Evolutionary conservation across 2,113 vertebrate species (phyloP), one percentile per base, ranked within the genome.

Genomic region (Diglossa brunneiventris): DNA sequence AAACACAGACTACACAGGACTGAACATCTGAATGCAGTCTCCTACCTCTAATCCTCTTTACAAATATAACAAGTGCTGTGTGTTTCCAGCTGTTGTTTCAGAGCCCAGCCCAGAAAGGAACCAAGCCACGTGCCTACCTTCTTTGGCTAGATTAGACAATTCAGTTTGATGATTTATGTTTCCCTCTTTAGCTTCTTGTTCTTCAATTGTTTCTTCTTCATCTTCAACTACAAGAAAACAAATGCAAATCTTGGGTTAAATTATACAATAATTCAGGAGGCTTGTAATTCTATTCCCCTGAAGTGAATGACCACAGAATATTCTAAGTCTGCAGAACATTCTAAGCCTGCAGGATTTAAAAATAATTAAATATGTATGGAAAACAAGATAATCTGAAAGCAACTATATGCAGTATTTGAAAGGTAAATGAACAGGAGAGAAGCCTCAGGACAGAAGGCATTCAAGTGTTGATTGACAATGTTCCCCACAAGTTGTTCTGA

Each of bases 161-260:
- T 99, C 99, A 27, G 97, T 92, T 93, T 99, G 98, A 96, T 99
- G 98, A 69, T 99, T 99, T 56, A 97, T 77, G 23, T 97, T 97
- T 30, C 97, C 97, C 95, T 99, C 99, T 94, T 98, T 97, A 58
- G 97, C 96, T 94, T 99, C 99, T 93, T 99, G 98, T 73, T 99
- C 98, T 94, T 98, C 99, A 77, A 99, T 99, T 46, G 99, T 99
- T 95, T 98, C 98, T 83, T 99, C 99, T 95, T 99, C 98, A 97
- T 99, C 99, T 96, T 98, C 96, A 79, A 96, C 98, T 98, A 79
- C 44, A 97, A 95, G 24, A 46, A 81, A 96, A 58, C 26, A 96
- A 78, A 90, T 23, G 24, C 30, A 89, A 49, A 59, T 27, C 28
- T 68, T 83, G 23, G n/a, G 83, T 78, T 76, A 83, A 83, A 73